Base-by-base conservation (phyloP, 2,797 vertebrate species). In the Rhadinocentrus ornatus region DNA sequence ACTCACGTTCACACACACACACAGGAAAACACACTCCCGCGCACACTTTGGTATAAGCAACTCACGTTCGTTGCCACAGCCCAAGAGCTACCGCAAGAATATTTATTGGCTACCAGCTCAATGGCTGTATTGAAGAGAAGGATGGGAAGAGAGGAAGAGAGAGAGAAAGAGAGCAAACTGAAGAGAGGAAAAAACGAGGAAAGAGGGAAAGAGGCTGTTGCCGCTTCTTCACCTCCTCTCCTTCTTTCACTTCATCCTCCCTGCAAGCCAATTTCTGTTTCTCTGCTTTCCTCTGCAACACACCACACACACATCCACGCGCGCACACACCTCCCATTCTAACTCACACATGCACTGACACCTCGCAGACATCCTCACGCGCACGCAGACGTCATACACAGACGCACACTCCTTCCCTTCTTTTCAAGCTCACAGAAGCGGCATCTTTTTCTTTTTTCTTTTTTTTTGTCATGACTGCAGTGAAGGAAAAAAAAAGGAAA, bases 21-120 rank as follows among this genome's bases (percentile, higher is more conserved):
- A 76, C 55, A 59, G 44, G 57, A 72, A 69, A 37, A 74, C 73
- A 71, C 74, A 71, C 81, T 44, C 73, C 10, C 59, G 18, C 76
- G 85, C 88, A 85, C 88, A 90, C 88, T 89, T 90, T 80, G 88
- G 87, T 85, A 91, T 91, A 93, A 91, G 86, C 90, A 92, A 89
- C 91, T 93, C 92, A 93, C 91, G 92, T 93, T 91, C 86, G 12
- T 89, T 88, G 91, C 91, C 91, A 93, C 92, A 92, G 92, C 92
- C 90, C 89, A 87, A 89, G 91, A 87, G 92, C 89, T 91, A 90
- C 92, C 85, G 90, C 92, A 91, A 90, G 92, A 93, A 93, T 93
- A 93, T 93, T 91, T 93, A 93, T 93, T 91, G 91, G 91, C 90
- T 91, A 89, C 88, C 73, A 66, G 91, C 91, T 93, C 90, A 93